phyloP scores from a whole-genome alignment of 2,797 vertebrate genomes.

The Buphagus erythrorhynchus region DNA sequence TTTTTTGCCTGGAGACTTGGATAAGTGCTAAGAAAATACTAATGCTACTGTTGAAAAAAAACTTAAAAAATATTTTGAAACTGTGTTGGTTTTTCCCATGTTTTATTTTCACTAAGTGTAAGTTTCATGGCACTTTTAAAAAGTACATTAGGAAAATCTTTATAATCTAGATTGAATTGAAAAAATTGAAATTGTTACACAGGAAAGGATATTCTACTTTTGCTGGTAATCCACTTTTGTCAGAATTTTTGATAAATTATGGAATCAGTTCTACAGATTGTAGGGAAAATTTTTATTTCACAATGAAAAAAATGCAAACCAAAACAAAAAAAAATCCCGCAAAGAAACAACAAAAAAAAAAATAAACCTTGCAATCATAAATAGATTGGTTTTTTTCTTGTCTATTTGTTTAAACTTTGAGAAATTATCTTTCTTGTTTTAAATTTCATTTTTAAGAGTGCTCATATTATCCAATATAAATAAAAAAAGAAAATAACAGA shows the following conservation, averaged over 20 bases:
- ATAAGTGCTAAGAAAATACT: background rate
- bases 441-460: background rate
- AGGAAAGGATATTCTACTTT: background rate
- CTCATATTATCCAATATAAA: background rate
- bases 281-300: background rate
- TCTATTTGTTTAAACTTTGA: background rate
- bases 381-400: background rate
- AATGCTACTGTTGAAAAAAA: background rate
- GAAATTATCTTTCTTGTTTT: background rate
- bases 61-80: background rate
- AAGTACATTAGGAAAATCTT: background rate
- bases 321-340: rapidly evolving
- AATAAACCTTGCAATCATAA: background rate
- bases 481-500: background rate
- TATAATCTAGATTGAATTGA: background rate
- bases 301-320: background rate
- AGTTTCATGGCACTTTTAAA: background rate
- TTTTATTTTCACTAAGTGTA: background rate
- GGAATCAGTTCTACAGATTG: background rate
- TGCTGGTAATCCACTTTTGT: background rate
- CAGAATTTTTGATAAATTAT: background rate
- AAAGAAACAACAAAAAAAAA: background rate
- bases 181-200: background rate
- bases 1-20: background rate
- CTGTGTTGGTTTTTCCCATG: background rate